Conservation (phyloP, 2,797 vertebrate species). For the Petrocephalus sullivani region DNA sequence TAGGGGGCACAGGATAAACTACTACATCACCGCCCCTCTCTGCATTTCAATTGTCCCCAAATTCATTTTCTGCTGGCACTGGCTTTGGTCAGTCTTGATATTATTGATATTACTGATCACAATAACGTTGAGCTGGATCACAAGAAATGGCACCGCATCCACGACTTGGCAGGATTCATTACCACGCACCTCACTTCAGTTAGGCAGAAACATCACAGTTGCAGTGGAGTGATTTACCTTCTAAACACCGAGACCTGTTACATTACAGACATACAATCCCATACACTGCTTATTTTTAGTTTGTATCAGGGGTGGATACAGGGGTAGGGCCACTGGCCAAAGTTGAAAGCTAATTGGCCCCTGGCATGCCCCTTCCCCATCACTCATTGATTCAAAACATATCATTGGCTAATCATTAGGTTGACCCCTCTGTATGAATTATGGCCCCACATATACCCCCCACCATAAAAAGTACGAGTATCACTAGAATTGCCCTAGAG, state of each 20-base stretch:
- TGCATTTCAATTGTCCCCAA: neutral
- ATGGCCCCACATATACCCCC: neutral
- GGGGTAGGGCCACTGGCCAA: neutral
- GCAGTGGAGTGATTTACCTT: neutral
- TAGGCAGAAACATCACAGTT: neutral
- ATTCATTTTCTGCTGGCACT: neutral
- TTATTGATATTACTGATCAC: neutral
- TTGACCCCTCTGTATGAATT: neutral
- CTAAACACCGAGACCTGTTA: neutral
- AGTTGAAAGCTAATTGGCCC: neutral
- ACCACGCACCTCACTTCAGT: neutral
- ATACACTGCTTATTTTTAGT: neutral
- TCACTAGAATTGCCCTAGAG: neutral
- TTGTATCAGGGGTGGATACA: neutral
- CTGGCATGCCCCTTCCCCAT: neutral
- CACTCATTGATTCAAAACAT: neutral
- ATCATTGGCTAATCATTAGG: neutral
- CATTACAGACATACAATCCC: neutral
- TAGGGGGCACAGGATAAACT: neutral
- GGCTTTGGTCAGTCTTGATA: neutral
- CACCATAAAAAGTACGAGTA: neutral
- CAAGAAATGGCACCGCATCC: neutral
- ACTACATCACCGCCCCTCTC: neutral
- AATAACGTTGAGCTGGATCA: neutral
- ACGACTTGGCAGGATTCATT: neutral